Evolutionary conservation across 92 coral and sea anemone species (phyloP), one percentile per base, ranked within the genome.

Genomic region (Parazoanthus atlanticus): DNA sequence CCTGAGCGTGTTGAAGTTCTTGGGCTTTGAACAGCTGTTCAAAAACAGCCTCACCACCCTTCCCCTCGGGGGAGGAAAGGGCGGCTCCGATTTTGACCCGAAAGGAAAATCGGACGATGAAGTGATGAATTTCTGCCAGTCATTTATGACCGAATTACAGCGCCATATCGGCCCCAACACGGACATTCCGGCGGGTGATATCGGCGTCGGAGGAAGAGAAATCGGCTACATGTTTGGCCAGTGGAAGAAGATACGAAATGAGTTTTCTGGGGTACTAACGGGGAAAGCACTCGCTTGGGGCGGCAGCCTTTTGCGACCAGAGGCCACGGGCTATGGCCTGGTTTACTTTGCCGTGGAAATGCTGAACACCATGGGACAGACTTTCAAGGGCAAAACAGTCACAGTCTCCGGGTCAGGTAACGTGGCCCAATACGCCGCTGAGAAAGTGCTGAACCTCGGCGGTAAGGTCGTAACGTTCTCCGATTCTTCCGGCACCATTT

Each of bases 111-210:
- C 88, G 13, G 96, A 95, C 86, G 92, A 95, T 75, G 98, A 95
- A 81, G 98, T 95, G 47, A 95, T 95, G 98, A 95, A 84, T 78
- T 95, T 95, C 88, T 95, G 98, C 89, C 98, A 95, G 92, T 95
- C 98, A 2, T 95, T 93, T 84, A 95, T 95, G 98, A 90, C 94
- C 16, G 98, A 95, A 84, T 86, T 95, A 1, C 98, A 95, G 89
- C 92, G 98, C 61, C 98, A 95, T 88, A 95, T 95, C 26, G 98
- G 98, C 75, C 98, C 98, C 5, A 93, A 95, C 91, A 95, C 98
- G 52, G 98, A 95, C 86, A 94, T 95, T 49, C 98, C 98, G 26
- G 98, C 98, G 0, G 98, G 98, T 16, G 98, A 95, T 75, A 95
- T 95, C 30, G 98, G 98, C 6, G 98, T 95, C 1, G 98, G 98